Evolutionary conservation across 2,113 vertebrate genomes (phyloP).

Genomic region (Copsychus sechellarum): DNA sequence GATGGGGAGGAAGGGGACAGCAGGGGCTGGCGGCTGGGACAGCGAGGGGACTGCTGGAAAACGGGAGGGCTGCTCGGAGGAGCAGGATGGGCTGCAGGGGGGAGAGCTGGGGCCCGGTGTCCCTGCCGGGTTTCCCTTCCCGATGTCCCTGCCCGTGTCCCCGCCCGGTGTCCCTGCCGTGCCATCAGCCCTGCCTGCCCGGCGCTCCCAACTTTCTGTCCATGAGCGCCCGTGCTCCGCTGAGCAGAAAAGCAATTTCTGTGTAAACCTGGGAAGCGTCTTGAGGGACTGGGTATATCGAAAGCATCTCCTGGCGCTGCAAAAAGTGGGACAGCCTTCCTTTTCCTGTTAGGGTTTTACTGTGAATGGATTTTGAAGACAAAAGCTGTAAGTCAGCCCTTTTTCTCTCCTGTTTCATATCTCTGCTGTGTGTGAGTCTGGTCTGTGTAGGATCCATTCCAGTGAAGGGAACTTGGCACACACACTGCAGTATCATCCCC

Average conservation of each 20-base stretch:
- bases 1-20: neutral
- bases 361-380: slow-evolving; percentile 42
- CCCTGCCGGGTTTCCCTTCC: no score
- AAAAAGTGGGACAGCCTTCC: slow-evolving; percentile 26
- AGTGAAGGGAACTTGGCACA: slow-evolving; percentile 29
- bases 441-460: slow-evolving; percentile 12
- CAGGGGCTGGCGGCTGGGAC: neutral
- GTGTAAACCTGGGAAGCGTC: neutral
- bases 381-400: slow-evolving; percentile 51
- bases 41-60: neutral
- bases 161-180: no score
- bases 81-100: fast-evolving
- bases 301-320: neutral
- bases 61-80: neutral
- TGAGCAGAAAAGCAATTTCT: neutral
- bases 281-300: neutral
- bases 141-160: no score
- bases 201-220: neutral
- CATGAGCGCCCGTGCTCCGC: neutral
- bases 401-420: slow-evolving; percentile 25
- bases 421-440: neutral
- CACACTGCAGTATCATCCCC: slow-evolving; percentile 42
- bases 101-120: neutral
- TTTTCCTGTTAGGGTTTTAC: slow-evolving; percentile 22
- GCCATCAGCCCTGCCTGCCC: neutral